These are phyloP conservation scores for Philotrypesis tridentata DNA, from an alignment of 1,140 invertebrate genomes.

Conservation along the genomic window DNA sequence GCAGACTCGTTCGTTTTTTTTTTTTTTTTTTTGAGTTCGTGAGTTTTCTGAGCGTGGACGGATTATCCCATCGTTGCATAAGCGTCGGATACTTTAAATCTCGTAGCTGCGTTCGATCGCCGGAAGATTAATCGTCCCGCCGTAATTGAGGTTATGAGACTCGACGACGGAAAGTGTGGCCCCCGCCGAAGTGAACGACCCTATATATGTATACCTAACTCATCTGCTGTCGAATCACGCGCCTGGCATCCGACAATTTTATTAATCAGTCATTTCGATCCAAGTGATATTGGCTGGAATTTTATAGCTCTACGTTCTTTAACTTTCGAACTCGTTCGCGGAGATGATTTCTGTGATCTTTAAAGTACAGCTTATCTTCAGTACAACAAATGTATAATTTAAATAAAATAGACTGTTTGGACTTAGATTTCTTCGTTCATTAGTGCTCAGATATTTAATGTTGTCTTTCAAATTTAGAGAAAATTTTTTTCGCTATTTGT, in stretches of 20 bases:
- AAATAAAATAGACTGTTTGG: too few relatives aligned
- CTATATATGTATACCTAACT: not conserved
- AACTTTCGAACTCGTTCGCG: not conserved
- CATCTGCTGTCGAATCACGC: not conserved
- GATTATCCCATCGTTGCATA: constrained; percentile 17
- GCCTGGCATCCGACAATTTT: not conserved
- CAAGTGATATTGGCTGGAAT: not conserved
- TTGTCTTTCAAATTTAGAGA: too few relatives aligned
- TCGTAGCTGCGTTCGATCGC: constrained; percentile 23
- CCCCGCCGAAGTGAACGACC: not conserved
- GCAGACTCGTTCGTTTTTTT: not conserved
- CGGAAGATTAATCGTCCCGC: constrained; percentile 38
- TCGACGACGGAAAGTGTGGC: constrained; percentile 6
- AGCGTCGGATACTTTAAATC: constrained; percentile 28
- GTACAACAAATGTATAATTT: not conserved
- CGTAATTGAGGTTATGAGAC: constrained; percentile 44
- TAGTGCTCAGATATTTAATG: too few relatives aligned
- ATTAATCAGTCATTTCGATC: not conserved
- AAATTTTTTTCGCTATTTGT: too few relatives aligned
- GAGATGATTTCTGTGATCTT: not conserved
- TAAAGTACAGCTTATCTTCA: not conserved
- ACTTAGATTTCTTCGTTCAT: too few relatives aligned
- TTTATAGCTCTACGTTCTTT: not conserved
- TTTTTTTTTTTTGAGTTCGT: not conserved
- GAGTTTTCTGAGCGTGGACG: not conserved